Evolutionary conservation across 2,113 vertebrate species (phyloP), one percentile per base, ranked within the genome.

Genomic region (Corythaeola cristata): DNA sequence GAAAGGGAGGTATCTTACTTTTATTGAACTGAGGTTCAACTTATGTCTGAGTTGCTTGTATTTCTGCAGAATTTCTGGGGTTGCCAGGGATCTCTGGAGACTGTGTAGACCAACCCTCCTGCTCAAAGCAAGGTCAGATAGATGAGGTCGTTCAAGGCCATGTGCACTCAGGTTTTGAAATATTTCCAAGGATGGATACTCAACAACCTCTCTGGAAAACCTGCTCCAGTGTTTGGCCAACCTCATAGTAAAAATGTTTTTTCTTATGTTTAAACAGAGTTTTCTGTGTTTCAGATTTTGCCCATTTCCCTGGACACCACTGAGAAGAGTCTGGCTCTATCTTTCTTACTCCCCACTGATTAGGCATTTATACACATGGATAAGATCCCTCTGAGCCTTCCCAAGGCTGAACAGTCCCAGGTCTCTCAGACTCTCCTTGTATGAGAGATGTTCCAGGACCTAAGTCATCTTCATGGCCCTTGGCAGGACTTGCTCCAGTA

Each of bases 301-400:
- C 53, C 17, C 13, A 20, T 56, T 41, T 78, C 30, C 55, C 24
- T 39, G 27, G 27, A 6, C 8, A 49, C 10, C 23, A 47, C 19
- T 75, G n/a, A 52, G 18, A 20, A 73, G 8, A 26, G 5, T 22
- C 30, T 69, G 30, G 23, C 44, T 72, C n/a, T 68, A 12, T 32
- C 10, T 37, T 63, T 20, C 59, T 90, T 75, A 50, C 8, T 67
- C 5, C 6, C 7, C 15, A 6, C 3, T 0, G 1, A 5, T 60
- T 15, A 50, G 45, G 8, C 50, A 55, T 75, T 66, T 71, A 44
- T 37, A 69, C 5, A 49, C 23, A 59, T 0, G 1, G 30, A 17
- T 21, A 64, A 75, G 20, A 66, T 41, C 7, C 3, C 12, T 20
- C 16, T 16, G n/a, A 75, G 20, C 5, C 24, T 89, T 79, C 21